These are phyloP conservation scores for Mesitornis unicolor DNA, from an alignment of 2,113 vertebrate species.

Conservation along the genomic window DNA sequence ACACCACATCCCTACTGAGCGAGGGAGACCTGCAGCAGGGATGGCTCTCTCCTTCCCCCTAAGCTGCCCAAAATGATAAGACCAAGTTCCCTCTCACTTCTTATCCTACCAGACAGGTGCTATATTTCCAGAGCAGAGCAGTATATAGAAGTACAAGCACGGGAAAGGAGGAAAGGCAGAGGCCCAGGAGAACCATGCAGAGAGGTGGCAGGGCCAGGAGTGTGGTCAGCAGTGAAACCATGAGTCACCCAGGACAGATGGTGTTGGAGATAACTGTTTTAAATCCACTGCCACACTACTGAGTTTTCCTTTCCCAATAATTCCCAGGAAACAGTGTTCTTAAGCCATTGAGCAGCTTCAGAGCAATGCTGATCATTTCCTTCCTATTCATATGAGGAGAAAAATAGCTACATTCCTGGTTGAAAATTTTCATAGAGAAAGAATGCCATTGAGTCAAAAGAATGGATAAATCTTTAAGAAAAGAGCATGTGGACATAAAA, in stretches of 20 bases:
- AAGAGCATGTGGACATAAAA: neutral
- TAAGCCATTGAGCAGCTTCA: neutral
- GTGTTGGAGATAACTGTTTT: neutral
- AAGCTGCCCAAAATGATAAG: fast-evolving
- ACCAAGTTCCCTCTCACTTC: neutral
- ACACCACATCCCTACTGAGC: neutral
- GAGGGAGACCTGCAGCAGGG: neutral
- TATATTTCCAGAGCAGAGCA: neutral
- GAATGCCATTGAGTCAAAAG: neutral
- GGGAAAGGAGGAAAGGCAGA: neutral
- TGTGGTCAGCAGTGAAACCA: neutral
- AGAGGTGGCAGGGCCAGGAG: neutral
- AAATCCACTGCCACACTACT: neutral
- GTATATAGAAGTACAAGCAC: neutral
- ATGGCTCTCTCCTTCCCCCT: neutral
- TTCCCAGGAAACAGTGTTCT: neutral
- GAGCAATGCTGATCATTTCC: neutral
- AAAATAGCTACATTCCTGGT: neutral
- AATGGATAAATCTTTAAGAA: neutral
- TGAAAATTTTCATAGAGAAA: neutral
- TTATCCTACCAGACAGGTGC: neutral
- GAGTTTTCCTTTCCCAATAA: neutral
- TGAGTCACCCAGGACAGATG: neutral
- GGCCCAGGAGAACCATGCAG: neutral
- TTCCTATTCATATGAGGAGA: neutral